phyloP scores from a whole-genome alignment of 2,888 invertebrate genomes.

The Pseudolycoriella hygida region DNA sequence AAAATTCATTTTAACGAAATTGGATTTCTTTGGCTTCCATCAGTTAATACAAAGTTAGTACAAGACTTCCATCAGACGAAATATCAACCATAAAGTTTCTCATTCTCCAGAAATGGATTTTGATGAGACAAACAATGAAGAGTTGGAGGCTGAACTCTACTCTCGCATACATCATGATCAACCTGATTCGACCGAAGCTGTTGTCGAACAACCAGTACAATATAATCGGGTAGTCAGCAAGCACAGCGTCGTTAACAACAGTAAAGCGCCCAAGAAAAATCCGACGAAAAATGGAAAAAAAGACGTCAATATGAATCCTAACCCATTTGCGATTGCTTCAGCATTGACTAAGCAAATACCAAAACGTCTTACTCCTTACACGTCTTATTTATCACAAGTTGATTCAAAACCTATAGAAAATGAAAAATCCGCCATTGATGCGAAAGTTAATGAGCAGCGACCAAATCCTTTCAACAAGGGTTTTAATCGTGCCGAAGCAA shows the following conservation, averaged over 20 bases:
- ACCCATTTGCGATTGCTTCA: too few species aligned
- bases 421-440: background rate
- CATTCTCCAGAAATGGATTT: background rate
- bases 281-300: background rate
- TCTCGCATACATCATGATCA: background rate
- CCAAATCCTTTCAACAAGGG: background rate
- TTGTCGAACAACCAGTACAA: background rate
- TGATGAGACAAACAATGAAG: background rate
- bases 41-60: too few species aligned
- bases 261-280: background rate
- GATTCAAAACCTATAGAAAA: background rate
- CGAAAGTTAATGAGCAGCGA: background rate
- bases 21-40: too few species aligned
- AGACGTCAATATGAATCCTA: background rate
- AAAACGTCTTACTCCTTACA: slow-evolving; percentile 3
- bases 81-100: too few species aligned
- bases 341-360: background rate
- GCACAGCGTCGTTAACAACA: background rate
- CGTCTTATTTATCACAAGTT: slow-evolving; percentile 2
- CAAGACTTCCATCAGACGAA: too few species aligned
- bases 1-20: too few species aligned
- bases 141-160: background rate
- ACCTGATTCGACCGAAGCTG: background rate
- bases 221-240: background rate
- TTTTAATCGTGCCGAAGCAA: background rate